These are phyloP conservation scores for Trachelus iudaicus DNA, from an alignment of 2,888 invertebrate species.

Conservation along the genomic window DNA sequence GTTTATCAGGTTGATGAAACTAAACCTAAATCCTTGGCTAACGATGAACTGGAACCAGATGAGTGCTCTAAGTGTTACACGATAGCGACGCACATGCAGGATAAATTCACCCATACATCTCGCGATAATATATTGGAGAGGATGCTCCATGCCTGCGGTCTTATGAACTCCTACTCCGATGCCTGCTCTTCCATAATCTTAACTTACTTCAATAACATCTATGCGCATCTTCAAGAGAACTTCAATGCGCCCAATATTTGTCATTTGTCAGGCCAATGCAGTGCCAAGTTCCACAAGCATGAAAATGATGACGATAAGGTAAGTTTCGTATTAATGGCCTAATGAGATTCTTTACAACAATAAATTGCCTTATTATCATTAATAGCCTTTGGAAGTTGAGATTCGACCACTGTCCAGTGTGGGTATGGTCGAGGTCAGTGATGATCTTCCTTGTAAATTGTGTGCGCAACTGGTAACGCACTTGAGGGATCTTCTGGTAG, in stretches of 20 bases:
- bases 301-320: conserved; percentile 68
- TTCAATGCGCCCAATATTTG: conserved; percentile 77
- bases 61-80: conserved; percentile 60
- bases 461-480: conserved; percentile 86
- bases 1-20: background rate
- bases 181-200: conserved; percentile 81
- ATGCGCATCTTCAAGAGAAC: conserved; percentile 72
- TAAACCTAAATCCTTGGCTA: conserved; percentile 34
- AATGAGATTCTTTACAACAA: background rate
- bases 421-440: conserved; percentile 69
- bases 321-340: conserved; percentile 1
- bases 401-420: conserved; percentile 70
- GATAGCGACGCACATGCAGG: conserved; percentile 55
- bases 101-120: conserved; percentile 46
- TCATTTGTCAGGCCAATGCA: conserved; percentile 82
- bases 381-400: conserved; percentile 65
- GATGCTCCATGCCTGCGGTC: conserved; percentile 72
- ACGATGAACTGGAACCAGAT: conserved; percentile 56
- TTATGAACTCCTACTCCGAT: conserved; percentile 80
- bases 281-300: conserved; percentile 74
- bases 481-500: conserved; percentile 80
- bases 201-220: conserved; percentile 79
- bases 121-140: conserved; percentile 44
- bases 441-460: conserved; percentile 84
- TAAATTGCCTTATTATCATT: background rate